Evolutionary conservation across 2,888 invertebrate species (phyloP), one percentile per base, ranked within the genome.

Genomic region (Nycteola revayana): DNA sequence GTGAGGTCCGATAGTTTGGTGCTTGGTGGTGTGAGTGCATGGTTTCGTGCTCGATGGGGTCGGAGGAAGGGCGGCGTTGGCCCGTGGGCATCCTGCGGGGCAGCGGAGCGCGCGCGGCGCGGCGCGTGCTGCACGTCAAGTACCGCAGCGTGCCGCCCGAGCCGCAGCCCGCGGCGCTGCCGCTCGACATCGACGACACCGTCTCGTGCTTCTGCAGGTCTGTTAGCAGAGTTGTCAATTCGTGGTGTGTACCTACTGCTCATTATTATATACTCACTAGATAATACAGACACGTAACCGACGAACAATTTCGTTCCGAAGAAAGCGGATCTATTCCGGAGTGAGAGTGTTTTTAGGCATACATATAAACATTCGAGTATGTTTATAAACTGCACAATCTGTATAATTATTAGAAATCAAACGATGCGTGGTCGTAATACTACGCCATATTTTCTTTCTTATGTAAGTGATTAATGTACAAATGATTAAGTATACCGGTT

Each of bases 181-280:
- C 91, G 44, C 77, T 92, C 56, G 91, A 93, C 52, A 74, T 92
- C 58, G 93, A 94, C 74, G 92, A 93, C 55, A 93, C 94, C 42
- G 93, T 94, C 75, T 93, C 93, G 64, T 94, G 94, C 76, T 94
- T 94, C 84, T 94, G 94, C 92, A 94, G 94, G 94, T 94, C 87
- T 85, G 69, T 59, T 29, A 34, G 28, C 32, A 34, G 35, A 45
- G 32, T 49, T 49, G 49, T 32, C 31, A 21, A 28, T 10, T 17
- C 21, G 28, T 34, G 22, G 9, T 29, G 9, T 18, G 18, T 27
- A 17, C 7, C n/a, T 21, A 7, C 21, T 21, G 3, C 21, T 21
- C 7, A n/a, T 21, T 21, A 21, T n/a, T 21, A 7, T 21, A 21
- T 21, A n/a, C 21, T 7, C 4, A 7, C 4, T n/a, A n/a, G 18